Percentiles rank a stretch among this genome's conserved stretches.
These are phyloP conservation scores for Lasaia peninsularis DNA, from an alignment of 1,140 invertebrate genomes.

Conservation along the genomic window DNA sequence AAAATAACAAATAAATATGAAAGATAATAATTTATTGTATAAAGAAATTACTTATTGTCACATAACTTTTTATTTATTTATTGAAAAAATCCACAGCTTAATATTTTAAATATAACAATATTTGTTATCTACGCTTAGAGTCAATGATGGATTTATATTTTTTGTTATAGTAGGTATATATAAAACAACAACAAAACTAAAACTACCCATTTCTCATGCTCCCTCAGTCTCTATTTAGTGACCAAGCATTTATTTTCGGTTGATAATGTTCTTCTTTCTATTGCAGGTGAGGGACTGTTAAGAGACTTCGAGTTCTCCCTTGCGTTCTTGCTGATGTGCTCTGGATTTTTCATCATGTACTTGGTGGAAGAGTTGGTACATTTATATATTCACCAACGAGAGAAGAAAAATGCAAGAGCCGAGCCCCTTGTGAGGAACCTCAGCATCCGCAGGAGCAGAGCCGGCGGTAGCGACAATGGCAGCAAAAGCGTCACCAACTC, in stretches of 20 bases:
- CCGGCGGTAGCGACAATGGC: conserved; percentile 32
- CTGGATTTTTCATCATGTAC: conserved; percentile 91
- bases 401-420: conserved; percentile 53
- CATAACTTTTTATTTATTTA: too few relatives aligned
- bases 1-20: too few relatives aligned
- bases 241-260: conserved; percentile 3
- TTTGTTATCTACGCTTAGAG: too few relatives aligned
- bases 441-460: conserved; percentile 53
- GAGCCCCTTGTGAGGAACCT: conserved; percentile 67
- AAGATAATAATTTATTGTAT: too few relatives aligned
- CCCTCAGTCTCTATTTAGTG: too few relatives aligned
- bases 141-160: too few relatives aligned
- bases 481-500: conserved; percentile 60
- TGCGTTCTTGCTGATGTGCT: conserved; percentile 84
- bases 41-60: too few relatives aligned
- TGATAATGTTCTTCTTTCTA: conserved; percentile 10
- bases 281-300: conserved; percentile 64
- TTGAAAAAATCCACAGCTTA: too few relatives aligned
- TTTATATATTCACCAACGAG: conserved; percentile 78
- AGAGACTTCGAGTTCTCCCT: conserved; percentile 80
- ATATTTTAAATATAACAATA: too few relatives aligned
- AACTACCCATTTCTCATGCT: too few relatives aligned
- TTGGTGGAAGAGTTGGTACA: conserved; percentile 90
- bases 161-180: too few relatives aligned
- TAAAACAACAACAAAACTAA: too few relatives aligned